phyloP scores from a whole-genome alignment of 2,888 invertebrate species.

The Lepidochitona cinerea region DNA sequence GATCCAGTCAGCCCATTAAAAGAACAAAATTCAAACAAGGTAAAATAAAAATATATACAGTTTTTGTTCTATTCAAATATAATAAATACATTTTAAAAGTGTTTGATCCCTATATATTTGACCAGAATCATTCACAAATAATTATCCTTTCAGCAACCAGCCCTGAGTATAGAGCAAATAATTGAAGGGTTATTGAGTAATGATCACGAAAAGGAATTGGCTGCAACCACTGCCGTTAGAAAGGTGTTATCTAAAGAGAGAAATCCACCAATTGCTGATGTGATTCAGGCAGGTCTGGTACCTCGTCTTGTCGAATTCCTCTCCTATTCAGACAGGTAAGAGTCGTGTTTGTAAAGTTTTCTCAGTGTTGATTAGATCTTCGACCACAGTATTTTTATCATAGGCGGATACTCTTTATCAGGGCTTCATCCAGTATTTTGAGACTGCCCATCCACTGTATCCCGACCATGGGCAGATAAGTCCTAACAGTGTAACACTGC shows the following conservation, averaged over 20 bases:
- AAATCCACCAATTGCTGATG: conserved; percentile 90
- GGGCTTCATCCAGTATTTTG: too few species aligned
- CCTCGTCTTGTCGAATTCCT: conserved; percentile 86
- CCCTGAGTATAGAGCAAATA: conserved; percentile 80
- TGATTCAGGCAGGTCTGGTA: conserved; percentile 88
- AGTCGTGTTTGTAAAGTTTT: too few species aligned
- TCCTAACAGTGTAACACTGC: too few species aligned
- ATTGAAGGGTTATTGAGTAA: conserved; percentile 78
- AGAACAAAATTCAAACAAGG: conserved; percentile 59
- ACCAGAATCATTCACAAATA: not conserved
- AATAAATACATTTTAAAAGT: too few species aligned
- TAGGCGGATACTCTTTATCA: too few species aligned
- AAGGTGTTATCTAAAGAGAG: conserved; percentile 90
- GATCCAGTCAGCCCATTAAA: conserved; percentile 70
- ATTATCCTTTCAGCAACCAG: conserved; percentile 38
- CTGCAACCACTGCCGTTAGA: conserved; percentile 86
- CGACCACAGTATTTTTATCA: too few species aligned
- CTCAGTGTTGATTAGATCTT: not conserved
- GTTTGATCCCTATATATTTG: too few species aligned
- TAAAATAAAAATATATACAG: conserved; percentile 26
- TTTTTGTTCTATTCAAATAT: too few species aligned
- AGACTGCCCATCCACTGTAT: too few species aligned
- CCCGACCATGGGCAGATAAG: too few species aligned
- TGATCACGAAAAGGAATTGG: conserved; percentile 78
- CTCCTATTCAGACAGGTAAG: conserved; percentile 80